These are phyloP conservation scores for Macquaria australasica DNA, from an alignment of 2,113 vertebrate species.

Conservation along the genomic window DNA sequence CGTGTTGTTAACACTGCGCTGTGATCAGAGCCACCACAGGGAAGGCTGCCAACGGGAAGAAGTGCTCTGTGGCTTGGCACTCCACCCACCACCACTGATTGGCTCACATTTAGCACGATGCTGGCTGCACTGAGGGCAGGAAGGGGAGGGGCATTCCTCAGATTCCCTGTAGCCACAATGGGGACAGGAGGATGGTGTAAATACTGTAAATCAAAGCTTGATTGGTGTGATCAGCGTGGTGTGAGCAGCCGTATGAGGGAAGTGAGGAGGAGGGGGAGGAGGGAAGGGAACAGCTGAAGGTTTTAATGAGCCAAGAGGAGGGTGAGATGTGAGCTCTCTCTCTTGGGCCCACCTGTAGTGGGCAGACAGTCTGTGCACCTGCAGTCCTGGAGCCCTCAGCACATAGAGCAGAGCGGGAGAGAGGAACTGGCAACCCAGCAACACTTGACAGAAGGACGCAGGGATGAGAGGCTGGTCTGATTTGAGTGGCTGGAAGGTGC, in stretches of 20 bases:
- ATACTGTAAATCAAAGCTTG: slow-evolving; percentile 80
- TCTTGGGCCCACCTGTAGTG: slow-evolving; percentile 70
- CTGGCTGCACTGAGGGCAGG: slow-evolving; percentile 51
- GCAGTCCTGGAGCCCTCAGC: slow-evolving; percentile 63
- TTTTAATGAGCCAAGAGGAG: slow-evolving; percentile 79
- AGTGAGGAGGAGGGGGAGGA: slow-evolving; percentile 6
- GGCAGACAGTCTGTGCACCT: slow-evolving; percentile 66
- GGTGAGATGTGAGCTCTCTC: slow-evolving; percentile 56
- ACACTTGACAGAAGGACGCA: slow-evolving; percentile 64
- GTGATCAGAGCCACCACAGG: slow-evolving; percentile 76
- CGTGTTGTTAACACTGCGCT: slow-evolving; percentile 77
- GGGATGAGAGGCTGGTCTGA: slow-evolving; percentile 58
- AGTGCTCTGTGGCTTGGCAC: slow-evolving; percentile 77
- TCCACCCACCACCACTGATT: slow-evolving; percentile 77
- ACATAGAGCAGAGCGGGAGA: slow-evolving; percentile 47
- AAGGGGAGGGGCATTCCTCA: slow-evolving; percentile 58
- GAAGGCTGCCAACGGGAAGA: slow-evolving; percentile 78
- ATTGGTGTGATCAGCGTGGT: slow-evolving; percentile 74
- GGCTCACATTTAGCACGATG: slow-evolving; percentile 76
- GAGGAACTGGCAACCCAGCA: slow-evolving; percentile 52
- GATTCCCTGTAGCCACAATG: slow-evolving; percentile 69
- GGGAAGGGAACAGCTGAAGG: slow-evolving; percentile 71
- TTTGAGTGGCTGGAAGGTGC: slow-evolving; percentile 55
- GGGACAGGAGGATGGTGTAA: slow-evolving; percentile 65
- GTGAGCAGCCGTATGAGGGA: slow-evolving; percentile 56